Conservation (phyloP, 2,797 vertebrate genomes). For the Diplodus puntazzo region DNA sequence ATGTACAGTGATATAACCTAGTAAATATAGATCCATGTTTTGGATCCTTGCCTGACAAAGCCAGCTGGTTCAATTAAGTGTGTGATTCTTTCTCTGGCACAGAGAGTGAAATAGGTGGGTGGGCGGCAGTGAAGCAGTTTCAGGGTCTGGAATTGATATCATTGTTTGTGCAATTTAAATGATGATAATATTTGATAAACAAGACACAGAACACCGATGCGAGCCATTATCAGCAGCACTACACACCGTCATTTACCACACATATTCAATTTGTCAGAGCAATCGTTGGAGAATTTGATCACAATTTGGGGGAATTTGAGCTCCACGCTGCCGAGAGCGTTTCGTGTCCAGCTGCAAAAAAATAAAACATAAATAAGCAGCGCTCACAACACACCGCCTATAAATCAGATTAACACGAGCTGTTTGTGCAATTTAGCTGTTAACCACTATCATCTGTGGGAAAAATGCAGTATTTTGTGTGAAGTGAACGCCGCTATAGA, state of each 20-base stretch:
- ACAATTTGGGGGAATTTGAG: conserved; percentile 45
- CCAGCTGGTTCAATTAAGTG: conserved; percentile 78
- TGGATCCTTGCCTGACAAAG: conserved; percentile 74
- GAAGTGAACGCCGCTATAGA: conserved; percentile 64
- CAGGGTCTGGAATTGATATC: conserved; percentile 66
- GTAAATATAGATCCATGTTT: conserved; percentile 76
- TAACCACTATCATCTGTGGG: conserved; percentile 50
- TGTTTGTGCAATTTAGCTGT: conserved; percentile 38
- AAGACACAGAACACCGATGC: conserved; percentile 39
- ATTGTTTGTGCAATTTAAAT: conserved; percentile 65
- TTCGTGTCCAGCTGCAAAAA: conserved; percentile 41
- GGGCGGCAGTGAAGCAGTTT: conserved; percentile 62
- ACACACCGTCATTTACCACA: conserved; percentile 15
- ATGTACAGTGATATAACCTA: conserved; percentile 70
- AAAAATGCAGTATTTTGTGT: conserved; percentile 62
- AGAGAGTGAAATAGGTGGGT: conserved; percentile 62
- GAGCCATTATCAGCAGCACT: conserved; percentile 21
- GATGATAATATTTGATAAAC: conserved; percentile 61
- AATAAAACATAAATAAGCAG: neutral
- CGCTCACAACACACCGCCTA: neutral
- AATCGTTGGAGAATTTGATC: conserved; percentile 37
- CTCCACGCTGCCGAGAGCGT: conserved; percentile 3
- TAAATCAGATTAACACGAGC: conserved; percentile 46
- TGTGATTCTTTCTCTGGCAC: conserved; percentile 70
- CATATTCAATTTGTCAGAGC: conserved; percentile 44